Conservation (phyloP, 2,888 invertebrate genomes). For the Thelaira solivaga region DNA sequence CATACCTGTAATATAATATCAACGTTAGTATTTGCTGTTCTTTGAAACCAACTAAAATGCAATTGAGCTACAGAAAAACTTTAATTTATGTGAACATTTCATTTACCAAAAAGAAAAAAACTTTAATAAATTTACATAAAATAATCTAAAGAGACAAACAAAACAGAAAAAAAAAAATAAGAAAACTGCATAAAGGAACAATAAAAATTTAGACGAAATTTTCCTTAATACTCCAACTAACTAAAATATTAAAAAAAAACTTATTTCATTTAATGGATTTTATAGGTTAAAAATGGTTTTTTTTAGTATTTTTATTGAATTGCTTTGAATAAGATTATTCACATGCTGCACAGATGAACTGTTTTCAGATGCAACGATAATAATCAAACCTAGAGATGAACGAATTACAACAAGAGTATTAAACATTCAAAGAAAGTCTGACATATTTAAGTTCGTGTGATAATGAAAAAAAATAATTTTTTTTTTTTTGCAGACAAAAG, state of each 20-base stretch:
- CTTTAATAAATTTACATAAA: conserved; percentile 25
- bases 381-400: background rate
- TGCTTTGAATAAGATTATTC: conserved; percentile 3
- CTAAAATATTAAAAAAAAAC: conserved; percentile 5
- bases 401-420: background rate
- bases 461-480: conserved; percentile 15
- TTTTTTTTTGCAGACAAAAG: conserved; percentile 13
- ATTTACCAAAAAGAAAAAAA: conserved; percentile 38
- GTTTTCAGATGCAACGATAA: conserved; percentile 32
- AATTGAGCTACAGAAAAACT: background rate
- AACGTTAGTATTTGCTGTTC: background rate
- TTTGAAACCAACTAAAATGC: conserved; percentile 3
- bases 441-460: background rate
- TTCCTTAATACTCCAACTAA: conserved; percentile 1
- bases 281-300: conserved; percentile 20
- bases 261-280: background rate
- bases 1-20: background rate
- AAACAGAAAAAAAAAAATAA: background rate
- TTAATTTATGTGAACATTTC: conserved; percentile 38
- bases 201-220: conserved; percentile 6
- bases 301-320: background rate
- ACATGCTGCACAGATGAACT: conserved; percentile 21
- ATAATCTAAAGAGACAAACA: background rate
- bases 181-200: conserved; percentile 3
- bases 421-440: background rate